These are phyloP conservation scores for Tetramorium simillimum DNA, from an alignment of 1,140 invertebrate genomes.

Conservation along the genomic window DNA sequence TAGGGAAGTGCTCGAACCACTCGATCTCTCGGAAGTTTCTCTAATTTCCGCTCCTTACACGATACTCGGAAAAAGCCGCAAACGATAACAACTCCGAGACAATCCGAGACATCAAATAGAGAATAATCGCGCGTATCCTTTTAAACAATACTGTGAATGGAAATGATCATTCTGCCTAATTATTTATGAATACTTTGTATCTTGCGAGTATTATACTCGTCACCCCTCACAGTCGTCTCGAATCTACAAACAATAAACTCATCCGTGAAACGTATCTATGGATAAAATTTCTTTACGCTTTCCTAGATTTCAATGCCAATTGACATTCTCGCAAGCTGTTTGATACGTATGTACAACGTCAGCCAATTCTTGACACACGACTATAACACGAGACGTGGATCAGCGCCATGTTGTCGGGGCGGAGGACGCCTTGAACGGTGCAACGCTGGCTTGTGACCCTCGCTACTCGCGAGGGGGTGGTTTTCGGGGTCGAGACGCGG, in stretches of 20 bases:
- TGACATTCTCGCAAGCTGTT: not conserved
- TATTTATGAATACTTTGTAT: not conserved
- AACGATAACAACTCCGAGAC: slow-evolving; percentile 1
- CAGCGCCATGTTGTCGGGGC: slow-evolving; percentile 46
- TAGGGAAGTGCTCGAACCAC: slow-evolving; percentile 78
- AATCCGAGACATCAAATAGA: not conserved
- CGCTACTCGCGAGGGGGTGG: slow-evolving; percentile 77
- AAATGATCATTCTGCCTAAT: not conserved
- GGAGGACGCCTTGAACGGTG: slow-evolving; percentile 72
- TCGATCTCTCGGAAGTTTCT: slow-evolving; percentile 46
- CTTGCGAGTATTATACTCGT: not conserved
- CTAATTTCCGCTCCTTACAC: slow-evolving; percentile 50
- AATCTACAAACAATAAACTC: not conserved
- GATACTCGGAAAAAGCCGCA: slow-evolving; percentile 35
- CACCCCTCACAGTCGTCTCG: not conserved
- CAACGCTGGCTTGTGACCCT: slow-evolving; percentile 75
- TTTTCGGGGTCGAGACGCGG: slow-evolving; percentile 74
- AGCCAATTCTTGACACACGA: not conserved
- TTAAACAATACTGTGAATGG: not conserved
- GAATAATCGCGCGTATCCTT: not conserved
- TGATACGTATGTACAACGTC: not conserved
- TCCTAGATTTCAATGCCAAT: not conserved
- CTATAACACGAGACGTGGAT: not conserved
- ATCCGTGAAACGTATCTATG: not conserved
- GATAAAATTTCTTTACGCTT: not conserved